Evolutionary conservation across 2,113 vertebrate species (phyloP).

Genomic region (Albula goreensis): DNA sequence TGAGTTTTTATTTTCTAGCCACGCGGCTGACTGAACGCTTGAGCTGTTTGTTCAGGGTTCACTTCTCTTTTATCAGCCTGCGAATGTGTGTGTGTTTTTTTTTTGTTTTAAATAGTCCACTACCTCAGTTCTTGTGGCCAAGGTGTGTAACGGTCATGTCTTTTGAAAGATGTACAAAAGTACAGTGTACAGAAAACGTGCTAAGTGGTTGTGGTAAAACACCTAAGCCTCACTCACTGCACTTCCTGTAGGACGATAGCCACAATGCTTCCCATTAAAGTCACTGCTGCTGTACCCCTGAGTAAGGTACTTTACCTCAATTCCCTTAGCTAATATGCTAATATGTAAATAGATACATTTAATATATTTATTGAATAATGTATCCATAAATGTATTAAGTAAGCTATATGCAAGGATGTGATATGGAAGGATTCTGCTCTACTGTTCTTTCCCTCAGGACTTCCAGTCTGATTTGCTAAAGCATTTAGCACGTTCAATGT

Average conservation of each 20-base stretch:
- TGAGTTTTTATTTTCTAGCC: neutral
- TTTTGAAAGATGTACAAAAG: neutral
- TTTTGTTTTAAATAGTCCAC: slow-evolving; percentile 51
- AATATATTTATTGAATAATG: no score
- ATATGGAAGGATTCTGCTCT: no score
- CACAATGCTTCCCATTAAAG: neutral
- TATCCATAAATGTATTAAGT: no score
- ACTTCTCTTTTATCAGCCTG: slow-evolving; percentile 68
- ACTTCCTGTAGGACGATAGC: no score
- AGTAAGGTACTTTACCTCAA: neutral
- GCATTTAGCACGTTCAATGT: no score
- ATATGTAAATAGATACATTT: slow-evolving; percentile 19
- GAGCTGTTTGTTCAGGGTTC: slow-evolving; percentile 59
- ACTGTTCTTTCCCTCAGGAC: no score
- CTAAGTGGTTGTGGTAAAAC: neutral
- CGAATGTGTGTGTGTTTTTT: slow-evolving; percentile 56
- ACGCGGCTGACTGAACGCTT: slow-evolving; percentile 40
- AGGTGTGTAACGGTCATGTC: slow-evolving; percentile 45
- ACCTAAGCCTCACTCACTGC: neutral
- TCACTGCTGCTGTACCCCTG: neutral
- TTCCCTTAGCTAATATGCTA: slow-evolving; percentile 25
- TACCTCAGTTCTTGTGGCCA: slow-evolving; percentile 53
- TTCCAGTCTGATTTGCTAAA: no score
- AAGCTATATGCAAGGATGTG: no score
- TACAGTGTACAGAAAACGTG: neutral